phyloP scores from a whole-genome alignment of 2,797 vertebrate species.

The Alectoris magna region DNA sequence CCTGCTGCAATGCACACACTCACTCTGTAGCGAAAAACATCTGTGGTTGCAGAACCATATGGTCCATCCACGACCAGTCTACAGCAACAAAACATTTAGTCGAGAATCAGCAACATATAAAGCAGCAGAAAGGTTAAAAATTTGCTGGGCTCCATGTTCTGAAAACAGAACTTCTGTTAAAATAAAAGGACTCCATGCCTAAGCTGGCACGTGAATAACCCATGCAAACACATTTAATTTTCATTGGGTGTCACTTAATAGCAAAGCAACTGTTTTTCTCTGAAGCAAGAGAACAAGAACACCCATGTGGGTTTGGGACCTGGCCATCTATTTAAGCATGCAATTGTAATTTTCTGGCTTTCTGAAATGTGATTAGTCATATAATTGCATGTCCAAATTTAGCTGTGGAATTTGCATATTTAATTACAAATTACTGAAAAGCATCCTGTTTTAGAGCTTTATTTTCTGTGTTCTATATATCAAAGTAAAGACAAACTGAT shows the following conservation, averaged over 20 bases:
- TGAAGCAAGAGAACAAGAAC: constrained; percentile 39
- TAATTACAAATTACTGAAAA: constrained; percentile 71
- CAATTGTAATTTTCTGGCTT: constrained; percentile 73
- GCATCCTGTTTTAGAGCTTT: constrained; percentile 62
- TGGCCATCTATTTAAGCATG: constrained; percentile 71
- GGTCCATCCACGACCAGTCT: constrained; percentile 84
- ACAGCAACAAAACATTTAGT: constrained; percentile 15
- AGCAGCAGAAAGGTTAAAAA: not conserved
- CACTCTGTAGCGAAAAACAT: constrained; percentile 78
- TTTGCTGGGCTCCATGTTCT: not conserved
- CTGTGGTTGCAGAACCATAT: constrained; percentile 78
- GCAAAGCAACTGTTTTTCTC: constrained; percentile 21
- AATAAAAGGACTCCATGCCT: not conserved
- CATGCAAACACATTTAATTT: not conserved
- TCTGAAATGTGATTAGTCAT: constrained; percentile 74
- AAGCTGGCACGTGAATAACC: not conserved
- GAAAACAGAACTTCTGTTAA: not conserved
- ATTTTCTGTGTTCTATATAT: constrained; percentile 44
- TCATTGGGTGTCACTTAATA: constrained; percentile 19
- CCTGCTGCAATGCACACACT: constrained; percentile 83
- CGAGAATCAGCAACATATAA: not conserved
- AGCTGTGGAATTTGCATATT: constrained; percentile 71
- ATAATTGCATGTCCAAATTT: constrained; percentile 74
- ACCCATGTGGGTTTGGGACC: constrained; percentile 36
- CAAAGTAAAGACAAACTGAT: constrained; percentile 48